These are phyloP conservation scores for Patella ulyssiponensis DNA, from an alignment of 2,888 invertebrate genomes.

Conservation along the genomic window DNA sequence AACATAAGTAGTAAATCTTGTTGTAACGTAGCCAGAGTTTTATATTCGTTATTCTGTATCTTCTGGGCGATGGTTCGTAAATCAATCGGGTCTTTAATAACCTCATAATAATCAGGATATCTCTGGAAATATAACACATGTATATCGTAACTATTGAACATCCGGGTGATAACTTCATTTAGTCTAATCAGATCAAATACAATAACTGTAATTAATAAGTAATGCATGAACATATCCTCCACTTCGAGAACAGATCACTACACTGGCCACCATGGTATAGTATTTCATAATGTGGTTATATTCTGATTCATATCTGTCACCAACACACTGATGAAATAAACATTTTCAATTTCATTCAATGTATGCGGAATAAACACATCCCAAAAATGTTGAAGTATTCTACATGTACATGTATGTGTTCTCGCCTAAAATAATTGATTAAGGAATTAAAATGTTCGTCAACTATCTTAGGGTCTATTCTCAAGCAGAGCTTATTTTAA, in stretches of 20 bases:
- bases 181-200: background rate
- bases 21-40: slow-evolving; percentile 85
- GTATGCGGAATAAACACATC: too few relatives aligned
- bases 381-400: too few relatives aligned
- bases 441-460: too few relatives aligned
- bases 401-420: too few relatives aligned
- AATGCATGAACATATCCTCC: background rate
- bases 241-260: background rate
- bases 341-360: too few relatives aligned
- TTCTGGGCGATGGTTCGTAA: slow-evolving; percentile 92
- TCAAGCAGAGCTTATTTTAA: too few relatives aligned
- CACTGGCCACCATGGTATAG: too few relatives aligned
- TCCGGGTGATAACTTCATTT: background rate
- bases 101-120: slow-evolving; percentile 95
- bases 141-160: background rate
- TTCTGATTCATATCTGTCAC: too few relatives aligned
- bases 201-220: slow-evolving; percentile 25
- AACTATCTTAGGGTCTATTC: too few relatives aligned
- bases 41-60: slow-evolving; percentile 88
- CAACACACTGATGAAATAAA: too few relatives aligned
- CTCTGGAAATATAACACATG: slow-evolving; percentile 74
- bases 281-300: too few relatives aligned
- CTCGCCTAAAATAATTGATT: too few relatives aligned
- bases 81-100: slow-evolving; percentile 95
- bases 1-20: slow-evolving; percentile 91